Evolutionary conservation across 2,888 invertebrate species (phyloP), one percentile per base, ranked within the genome.

Genomic region (Resseliella maxima): DNA sequence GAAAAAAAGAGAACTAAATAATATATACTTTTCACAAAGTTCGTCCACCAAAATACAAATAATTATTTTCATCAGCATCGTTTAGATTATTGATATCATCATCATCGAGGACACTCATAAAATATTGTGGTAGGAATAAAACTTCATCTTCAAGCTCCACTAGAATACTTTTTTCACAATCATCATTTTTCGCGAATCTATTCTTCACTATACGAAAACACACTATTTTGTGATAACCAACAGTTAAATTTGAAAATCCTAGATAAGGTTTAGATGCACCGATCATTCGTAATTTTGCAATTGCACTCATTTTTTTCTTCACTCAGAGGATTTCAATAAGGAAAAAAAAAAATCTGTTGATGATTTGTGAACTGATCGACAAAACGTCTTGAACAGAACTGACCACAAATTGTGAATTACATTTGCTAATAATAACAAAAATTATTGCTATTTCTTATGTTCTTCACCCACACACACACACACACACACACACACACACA

Each of bases 21-120:
- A 41, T 41, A 41, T 41, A 8, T 41, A 8, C 5, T 5, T 24
- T 24, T 59, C 59, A 24, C 59, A 2, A n/a, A n/a, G n/a, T n/a
- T 59, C 24, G 2, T 24, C 59, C 59, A 59, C 59, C 59, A 59
- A 59, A 59, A 24, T 59, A 59, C 59, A 59, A 59, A 59, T 59
- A 59, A 24, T 59, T n/a, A 12, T 24, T 59, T 59, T 59, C 59
- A 27, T 59, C 59, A 59, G 59, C 27, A 59, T 3, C 3, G 59
- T 59, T 59, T 59, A 59, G 27, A 59, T 59, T 24, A n/a, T 59
- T 24, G 6, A 59, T 6, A 24, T 59, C 59, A 27, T 59, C 27
- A 1, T 59, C 6, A 5, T 59, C 27, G 59, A 59, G 24, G 24
- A 5, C 59, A 24, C 12, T 24, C 59, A 59, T 59, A 24, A 59